Conservation (phyloP, 1,140 invertebrate genomes). For the Sarcophaga peregrina region DNA sequence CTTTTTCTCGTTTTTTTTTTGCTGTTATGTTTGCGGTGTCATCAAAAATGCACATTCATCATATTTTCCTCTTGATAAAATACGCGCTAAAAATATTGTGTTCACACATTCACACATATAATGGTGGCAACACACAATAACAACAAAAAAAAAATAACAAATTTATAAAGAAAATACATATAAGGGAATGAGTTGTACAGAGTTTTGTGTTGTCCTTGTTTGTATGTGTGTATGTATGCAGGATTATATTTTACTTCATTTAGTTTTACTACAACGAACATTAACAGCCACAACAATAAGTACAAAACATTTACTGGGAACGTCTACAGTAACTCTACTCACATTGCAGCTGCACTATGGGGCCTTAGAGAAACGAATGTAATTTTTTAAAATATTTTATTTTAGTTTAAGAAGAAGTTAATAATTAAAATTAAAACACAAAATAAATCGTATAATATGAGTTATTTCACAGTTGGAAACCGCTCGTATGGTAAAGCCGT, state of each 20-base stretch:
- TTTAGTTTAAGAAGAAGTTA: no score
- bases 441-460: no score
- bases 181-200: not conserved
- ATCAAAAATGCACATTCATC: constrained; percentile 41
- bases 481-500: no score
- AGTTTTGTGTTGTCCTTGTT: constrained; percentile 1
- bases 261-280: not conserved
- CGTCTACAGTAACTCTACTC: no score
- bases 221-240: not conserved
- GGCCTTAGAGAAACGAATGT: no score
- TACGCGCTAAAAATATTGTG: constrained; percentile 23
- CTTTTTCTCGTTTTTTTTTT: not conserved
- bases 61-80: constrained; percentile 39
- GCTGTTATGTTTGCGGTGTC: constrained; percentile 28
- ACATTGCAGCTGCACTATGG: no score
- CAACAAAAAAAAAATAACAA: constrained; percentile 24
- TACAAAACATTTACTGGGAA: not conserved
- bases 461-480: no score
- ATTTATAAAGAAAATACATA: constrained; percentile 19
- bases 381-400: no score
- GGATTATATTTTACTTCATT: not conserved
- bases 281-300: not conserved
- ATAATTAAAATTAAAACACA: no score
- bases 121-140: not conserved
- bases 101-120: not conserved